phyloP scores from a whole-genome alignment of 2,888 invertebrate species.

The Amaurobius ferox region DNA sequence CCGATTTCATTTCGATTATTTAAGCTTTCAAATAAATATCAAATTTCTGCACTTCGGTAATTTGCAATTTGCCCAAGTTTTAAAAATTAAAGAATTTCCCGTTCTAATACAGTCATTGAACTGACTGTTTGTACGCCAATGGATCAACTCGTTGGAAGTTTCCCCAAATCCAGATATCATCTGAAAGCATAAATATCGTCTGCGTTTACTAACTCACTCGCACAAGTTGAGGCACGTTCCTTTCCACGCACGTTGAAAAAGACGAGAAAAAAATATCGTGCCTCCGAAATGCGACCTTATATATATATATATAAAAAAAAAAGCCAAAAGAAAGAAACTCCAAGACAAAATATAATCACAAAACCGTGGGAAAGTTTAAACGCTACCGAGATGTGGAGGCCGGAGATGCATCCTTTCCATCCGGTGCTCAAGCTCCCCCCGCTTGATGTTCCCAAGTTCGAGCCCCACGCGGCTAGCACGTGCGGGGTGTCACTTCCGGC shows the following conservation, averaged over 20 bases:
- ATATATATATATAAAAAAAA: constrained; percentile 1
- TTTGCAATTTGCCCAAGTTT: too few species aligned
- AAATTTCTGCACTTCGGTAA: too few species aligned
- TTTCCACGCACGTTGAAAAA: not conserved
- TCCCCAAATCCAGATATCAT: not conserved
- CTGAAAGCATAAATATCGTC: not conserved
- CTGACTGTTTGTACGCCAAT: too few species aligned
- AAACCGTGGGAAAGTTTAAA: constrained; percentile 54
- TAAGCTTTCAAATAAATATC: too few species aligned
- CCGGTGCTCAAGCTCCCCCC: constrained; percentile 17
- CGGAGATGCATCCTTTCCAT: constrained; percentile 28
- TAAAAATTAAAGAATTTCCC: too few species aligned
- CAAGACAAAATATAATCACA: constrained; percentile 8
- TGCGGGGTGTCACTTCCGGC: constrained; percentile 72
- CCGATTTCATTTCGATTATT: too few species aligned
- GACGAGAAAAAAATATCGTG: not conserved
- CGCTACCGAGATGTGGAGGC: not conserved
- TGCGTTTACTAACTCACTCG: constrained; percentile 1
- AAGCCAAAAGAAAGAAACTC: constrained; percentile 6
- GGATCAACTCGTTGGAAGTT: too few species aligned
- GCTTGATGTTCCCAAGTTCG: not conserved
- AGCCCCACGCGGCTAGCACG: constrained; percentile 71
- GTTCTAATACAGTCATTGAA: too few species aligned
- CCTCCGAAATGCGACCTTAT: not conserved
- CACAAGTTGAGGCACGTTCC: not conserved